Base-by-base conservation (phyloP, 92 coral and sea anemone genomes). In the Porites evermanni region DNA sequence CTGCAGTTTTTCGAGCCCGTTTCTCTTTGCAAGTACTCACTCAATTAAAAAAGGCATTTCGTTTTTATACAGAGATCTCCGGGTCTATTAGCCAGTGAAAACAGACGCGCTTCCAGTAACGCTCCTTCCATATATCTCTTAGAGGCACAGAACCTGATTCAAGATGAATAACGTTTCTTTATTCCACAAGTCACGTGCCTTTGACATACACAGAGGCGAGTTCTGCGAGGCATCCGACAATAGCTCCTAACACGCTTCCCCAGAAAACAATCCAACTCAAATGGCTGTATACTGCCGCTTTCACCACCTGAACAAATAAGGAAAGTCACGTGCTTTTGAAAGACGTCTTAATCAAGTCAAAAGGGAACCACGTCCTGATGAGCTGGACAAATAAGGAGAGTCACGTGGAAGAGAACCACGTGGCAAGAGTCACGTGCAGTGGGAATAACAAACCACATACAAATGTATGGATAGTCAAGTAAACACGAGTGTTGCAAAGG, bases 211-310 rank as follows among this genome's bases (percentile, higher is more conserved):
- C 79, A 24, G 93, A 88, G 4, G 90, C 87, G 59, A 90, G 73
- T 75, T 94, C 98, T 24, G 93, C 74, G 24, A 73, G 82, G 67
- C 92, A 89, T 75, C 98, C 98, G 32, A 89, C 89, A 19, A 94
- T 24, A 6, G 94, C 95, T 70, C 98, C 98, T 19, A 92, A 83
- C 53, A 94, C 82, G 80, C 88, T 81, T 51, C 98, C 98, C 98
- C 98, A 94, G 75, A 92, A 84, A 67, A 94, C 95, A 16, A 92
- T 86, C 86, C 89, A 86, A n/a, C 87, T 72, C 11, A 92, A 75
- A 80, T 94, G 95, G 13, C 83, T 74, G 79, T 94, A 94, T 64
- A 94, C 78, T 52, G 94, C 87, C 20, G 87, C 91, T 16, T 83
- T 79, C 20, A 94, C 88, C 51, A 94, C 77, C 98, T 94, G 89